A percentile compares a stretch with the other conserved stretches of the same genome.
Conservation (phyloP, 2,113 vertebrate genomes). For the Ammodramus savannarum region DNA sequence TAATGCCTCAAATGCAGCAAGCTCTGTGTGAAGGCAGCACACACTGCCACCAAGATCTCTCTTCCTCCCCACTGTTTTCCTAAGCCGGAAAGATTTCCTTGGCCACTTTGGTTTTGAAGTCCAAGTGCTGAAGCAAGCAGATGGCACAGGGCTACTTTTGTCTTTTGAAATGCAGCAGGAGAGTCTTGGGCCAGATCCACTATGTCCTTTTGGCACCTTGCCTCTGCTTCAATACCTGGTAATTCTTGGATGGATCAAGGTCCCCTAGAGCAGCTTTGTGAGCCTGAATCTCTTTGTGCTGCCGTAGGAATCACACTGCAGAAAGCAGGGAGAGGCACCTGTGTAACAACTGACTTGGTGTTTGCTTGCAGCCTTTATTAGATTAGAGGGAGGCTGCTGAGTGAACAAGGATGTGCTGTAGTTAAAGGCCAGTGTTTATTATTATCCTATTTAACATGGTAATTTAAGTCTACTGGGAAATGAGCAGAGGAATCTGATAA, state of each 20-base stretch:
- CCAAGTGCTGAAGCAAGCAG: neutral
- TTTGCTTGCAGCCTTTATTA: conserved; percentile 1
- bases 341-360: rapidly evolving
- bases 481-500: conserved; percentile 7
- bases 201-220: neutral
- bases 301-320: rapidly evolving
- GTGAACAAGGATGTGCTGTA: conserved; percentile 23
- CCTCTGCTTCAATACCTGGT: neutral
- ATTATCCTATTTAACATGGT: conserved; percentile 52
- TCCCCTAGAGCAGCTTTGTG: neutral
- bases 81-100: conserved; percentile 3
- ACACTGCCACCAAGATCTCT: neutral
- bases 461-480: conserved; percentile 9
- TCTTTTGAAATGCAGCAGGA: neutral
- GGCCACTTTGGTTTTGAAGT: neutral
- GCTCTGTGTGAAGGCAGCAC: neutral
- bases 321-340: neutral
- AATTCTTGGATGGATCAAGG: neutral
- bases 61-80: neutral
- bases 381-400: conserved; percentile 41
- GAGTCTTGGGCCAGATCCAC: neutral
- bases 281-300: neutral
- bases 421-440: conserved; percentile 42
- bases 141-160: neutral
- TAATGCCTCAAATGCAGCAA: neutral